phyloP scores from a whole-genome alignment of 2,888 invertebrate species.

The Tiliacea aurago region DNA sequence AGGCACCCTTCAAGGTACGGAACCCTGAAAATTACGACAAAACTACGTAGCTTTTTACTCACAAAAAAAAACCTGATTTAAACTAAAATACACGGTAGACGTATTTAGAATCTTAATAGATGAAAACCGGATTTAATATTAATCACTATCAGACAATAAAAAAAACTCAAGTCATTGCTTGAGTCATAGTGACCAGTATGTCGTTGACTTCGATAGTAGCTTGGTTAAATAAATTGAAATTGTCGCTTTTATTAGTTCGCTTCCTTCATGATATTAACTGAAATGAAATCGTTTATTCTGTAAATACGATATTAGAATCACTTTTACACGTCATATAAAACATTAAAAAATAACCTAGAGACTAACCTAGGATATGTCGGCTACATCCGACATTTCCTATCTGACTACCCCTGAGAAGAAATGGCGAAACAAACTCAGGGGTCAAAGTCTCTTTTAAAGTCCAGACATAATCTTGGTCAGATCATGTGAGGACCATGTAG shows the following conservation, averaged over 20 bases:
- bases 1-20: no score
- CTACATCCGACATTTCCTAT: no score
- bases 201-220: slow-evolving; percentile 1
- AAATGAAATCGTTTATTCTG: no score
- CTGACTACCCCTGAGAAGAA: no score
- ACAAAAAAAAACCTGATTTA: slow-evolving; percentile 12
- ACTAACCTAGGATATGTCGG: no score
- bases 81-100: slow-evolving; percentile 18
- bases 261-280: slow-evolving; percentile 1
- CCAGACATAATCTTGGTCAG: no score
- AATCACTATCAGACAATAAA: slow-evolving; percentile 20
- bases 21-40: background rate
- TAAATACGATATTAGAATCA: no score
- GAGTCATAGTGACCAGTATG: slow-evolving; percentile 9
- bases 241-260: background rate
- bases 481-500: no score
- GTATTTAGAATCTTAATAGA: slow-evolving; percentile 24
- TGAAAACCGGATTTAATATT: slow-evolving; percentile 34
- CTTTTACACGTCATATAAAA: no score
- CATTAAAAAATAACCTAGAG: no score
- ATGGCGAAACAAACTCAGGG: no score
- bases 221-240: slow-evolving; percentile 1
- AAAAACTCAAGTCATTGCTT: slow-evolving; percentile 23
- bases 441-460: no score
- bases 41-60: background rate